Evolutionary conservation across 2,797 vertebrate species (phyloP).

Genomic region (Avahi laniger): DNA sequence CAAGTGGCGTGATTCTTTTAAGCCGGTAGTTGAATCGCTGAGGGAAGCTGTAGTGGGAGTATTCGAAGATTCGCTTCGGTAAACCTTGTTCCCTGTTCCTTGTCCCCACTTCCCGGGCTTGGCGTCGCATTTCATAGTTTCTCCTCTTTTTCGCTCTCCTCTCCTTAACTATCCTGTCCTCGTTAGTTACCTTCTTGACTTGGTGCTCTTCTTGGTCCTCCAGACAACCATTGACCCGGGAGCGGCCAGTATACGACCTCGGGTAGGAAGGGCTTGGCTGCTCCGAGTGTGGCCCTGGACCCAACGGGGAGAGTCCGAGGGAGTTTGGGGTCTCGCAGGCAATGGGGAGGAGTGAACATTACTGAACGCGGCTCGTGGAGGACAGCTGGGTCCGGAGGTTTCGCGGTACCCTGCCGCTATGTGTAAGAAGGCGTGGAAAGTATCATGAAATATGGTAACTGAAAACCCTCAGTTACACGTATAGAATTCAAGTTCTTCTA

Average conservation of each 20-base stretch:
- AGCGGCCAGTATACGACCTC: constrained; percentile 57
- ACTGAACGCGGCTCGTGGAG: not conserved
- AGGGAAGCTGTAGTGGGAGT: constrained; percentile 69
- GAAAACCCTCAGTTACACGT: not conserved
- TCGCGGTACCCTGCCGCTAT: not conserved
- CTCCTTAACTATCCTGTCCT: not conserved
- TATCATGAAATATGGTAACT: not conserved
- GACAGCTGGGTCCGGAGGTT: not conserved
- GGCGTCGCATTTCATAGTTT: constrained; percentile 22
- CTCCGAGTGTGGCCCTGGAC: not conserved
- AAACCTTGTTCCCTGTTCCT: constrained; percentile 61
- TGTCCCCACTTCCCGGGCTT: constrained; percentile 5
- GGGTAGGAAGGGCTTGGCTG: constrained; percentile 44
- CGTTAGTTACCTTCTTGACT: not conserved
- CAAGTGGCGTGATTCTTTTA: not conserved
- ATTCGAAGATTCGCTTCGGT: constrained; percentile 70
- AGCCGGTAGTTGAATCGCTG: constrained; percentile 66
- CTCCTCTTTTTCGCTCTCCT: not conserved
- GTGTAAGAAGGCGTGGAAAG: not conserved
- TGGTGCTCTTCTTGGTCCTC: not conserved
- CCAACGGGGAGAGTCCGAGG: not conserved
- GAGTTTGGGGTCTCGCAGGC: not conserved
- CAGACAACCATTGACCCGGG: constrained; percentile 39
- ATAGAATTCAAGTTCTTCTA: not conserved
- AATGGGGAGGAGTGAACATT: not conserved